Percentiles rank a stretch among this genome's conserved stretches.
These are phyloP conservation scores for Stratiomys singularior DNA, from an alignment of 2,888 invertebrate species.

Conservation along the genomic window DNA sequence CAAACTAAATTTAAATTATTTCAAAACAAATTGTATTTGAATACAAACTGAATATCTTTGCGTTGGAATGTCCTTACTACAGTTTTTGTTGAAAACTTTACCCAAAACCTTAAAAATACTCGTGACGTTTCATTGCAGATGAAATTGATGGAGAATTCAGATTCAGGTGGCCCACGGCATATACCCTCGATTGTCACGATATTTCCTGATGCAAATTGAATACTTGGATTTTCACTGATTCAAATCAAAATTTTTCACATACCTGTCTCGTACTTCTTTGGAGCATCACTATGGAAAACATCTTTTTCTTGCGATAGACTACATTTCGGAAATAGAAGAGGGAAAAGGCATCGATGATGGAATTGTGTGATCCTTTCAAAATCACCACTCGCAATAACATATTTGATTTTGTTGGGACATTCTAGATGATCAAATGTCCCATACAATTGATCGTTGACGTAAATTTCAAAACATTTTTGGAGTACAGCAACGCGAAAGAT, in stretches of 20 bases:
- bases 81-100: conserved; percentile 60
- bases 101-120: conserved; percentile 61
- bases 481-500: conserved; percentile 63
- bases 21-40: neutral
- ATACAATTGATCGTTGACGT: conserved; percentile 64
- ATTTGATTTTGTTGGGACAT: conserved; percentile 63
- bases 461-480: conserved; percentile 64
- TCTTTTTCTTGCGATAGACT: conserved; percentile 60
- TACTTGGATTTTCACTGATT: no score
- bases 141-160: conserved; percentile 64
- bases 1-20: neutral
- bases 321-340: conserved; percentile 61
- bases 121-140: conserved; percentile 63
- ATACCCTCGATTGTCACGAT: conserved; percentile 64
- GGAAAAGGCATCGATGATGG: conserved; percentile 64
- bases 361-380: conserved; percentile 65
- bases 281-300: conserved; percentile 64
- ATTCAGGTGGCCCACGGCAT: conserved; percentile 61
- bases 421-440: conserved; percentile 63
- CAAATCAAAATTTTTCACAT: conserved; percentile 17
- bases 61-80: conserved; percentile 62
- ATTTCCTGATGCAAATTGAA: conserved; percentile 56
- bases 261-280: conserved; percentile 62
- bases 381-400: conserved; percentile 61
- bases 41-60: conserved; percentile 60